Evolutionary conservation across 2,113 vertebrate genomes (phyloP), one percentile per base, ranked within the genome.

Genomic region (Serinus canaria): DNA sequence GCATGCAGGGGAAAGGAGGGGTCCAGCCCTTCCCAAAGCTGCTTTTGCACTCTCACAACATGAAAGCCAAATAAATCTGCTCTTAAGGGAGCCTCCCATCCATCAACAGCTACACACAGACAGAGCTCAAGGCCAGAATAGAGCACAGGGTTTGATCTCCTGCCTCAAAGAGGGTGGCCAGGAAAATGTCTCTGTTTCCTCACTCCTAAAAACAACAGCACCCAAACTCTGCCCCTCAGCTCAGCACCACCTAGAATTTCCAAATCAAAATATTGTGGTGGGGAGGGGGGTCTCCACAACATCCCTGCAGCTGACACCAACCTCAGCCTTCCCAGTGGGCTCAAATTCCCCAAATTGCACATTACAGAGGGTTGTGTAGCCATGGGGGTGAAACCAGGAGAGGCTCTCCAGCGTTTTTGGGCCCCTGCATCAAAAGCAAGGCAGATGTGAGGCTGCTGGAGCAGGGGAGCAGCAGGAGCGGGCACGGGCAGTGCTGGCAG

Each of bases 31-130:
- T 11, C 27, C 59, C 86, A 95, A 13, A 92, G 83, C 86, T 88
- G 43, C 89, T 83, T 80, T 22, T 35, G 76, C 72, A 74, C 73
- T 7, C 55, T 89, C 5, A 0, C 63, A 43, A 62, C 76, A 66
- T 43, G 39, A 89, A 88, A 96, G 43, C 39, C 83, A 87, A 90
- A 94, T 80, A 85, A 88, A 92, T 74, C 64, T 89, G 83, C 64
- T 83, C 60, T 86, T 47, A 66, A 70, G 64, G 33, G 55, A 91
- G 62, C 49, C 41, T 94, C 41, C 30, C 44, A 70, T 86, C 68
- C 60, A 86, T 44, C 79, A 90, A 58, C 59, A 88, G 79, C 55
- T 67, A 52, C 41, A 63, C 8, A 30, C 0, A 4, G 35, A 43
- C 41, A 39, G 63, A 70, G 50, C 47, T 94, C 60, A 83, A 92